Evolutionary conservation across 64 coral and sea anemone genomes (phyloP).

Genomic region (Porites australiensis): DNA sequence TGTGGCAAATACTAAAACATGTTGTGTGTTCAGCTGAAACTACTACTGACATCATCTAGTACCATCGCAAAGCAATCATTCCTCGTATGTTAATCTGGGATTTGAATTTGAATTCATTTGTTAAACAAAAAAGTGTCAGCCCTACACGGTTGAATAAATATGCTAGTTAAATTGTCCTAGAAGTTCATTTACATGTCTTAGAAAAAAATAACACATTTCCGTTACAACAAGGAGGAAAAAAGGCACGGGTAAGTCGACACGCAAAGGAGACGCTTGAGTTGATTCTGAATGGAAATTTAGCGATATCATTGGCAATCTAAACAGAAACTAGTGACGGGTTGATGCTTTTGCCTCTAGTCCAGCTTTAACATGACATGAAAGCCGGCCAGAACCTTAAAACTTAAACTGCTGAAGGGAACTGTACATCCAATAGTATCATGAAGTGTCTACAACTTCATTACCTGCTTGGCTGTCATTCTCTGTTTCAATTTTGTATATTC

Average conservation of each 20-base stretch:
- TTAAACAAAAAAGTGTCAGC: not conserved
- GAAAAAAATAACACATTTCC: not conserved
- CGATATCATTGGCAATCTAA: no score
- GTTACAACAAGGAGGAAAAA: not conserved
- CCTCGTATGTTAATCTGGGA: no score
- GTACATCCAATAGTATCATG: not conserved
- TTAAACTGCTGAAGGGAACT: not conserved
- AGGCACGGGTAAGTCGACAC: not conserved
- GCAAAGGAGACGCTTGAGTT: no score
- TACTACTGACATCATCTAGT: not conserved
- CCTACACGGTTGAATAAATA: not conserved
- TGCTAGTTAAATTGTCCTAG: not conserved
- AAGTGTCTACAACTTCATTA: not conserved
- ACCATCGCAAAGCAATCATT: no score
- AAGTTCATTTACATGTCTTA: slow-evolving; percentile 1
- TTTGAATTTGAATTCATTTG: not conserved
- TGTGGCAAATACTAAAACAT: no score
- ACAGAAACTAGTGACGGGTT: no score
- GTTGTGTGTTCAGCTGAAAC: not conserved
- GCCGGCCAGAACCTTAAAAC: no score
- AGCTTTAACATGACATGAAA: no score
- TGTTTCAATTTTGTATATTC: not conserved
- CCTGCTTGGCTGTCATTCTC: not conserved
- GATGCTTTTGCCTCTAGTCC: no score
- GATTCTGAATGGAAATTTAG: no score